Base-by-base conservation (phyloP, 2,797 vertebrate species). In the Paratrypauchen microcephalus region DNA sequence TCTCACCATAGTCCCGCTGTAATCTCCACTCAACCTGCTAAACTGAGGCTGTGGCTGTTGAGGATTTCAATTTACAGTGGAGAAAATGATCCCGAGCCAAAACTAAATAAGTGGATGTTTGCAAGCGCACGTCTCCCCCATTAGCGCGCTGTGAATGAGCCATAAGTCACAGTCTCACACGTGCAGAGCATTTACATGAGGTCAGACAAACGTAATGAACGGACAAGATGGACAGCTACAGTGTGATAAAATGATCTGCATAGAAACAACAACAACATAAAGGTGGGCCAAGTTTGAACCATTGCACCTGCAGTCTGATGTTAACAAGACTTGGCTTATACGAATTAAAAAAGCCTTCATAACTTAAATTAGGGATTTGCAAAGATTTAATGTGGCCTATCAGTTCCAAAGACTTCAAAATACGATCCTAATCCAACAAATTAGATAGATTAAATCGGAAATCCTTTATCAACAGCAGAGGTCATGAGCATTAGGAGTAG, bases 361-460 rank as follows among this genome's bases (percentile, higher is more conserved):
- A 59, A 67, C 60, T 67, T 66, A 73, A 57, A 52, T 8, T 41
- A 66, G 58, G 63, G 39, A 63, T 57, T 73, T 66, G 32, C 16
- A 41, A 30, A 75, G 75, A 84, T 86, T 80, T 82, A 67, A 82
- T 26, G 69, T 39, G 1, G 41, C 13, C 41, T 45, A 66, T 75
- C 60, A 69, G 82, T 81, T 79, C 70, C 75, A 69, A 66, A 81
- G 70, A 62, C 55, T 68, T 47, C 59, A 63, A 71, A 76, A 79
- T 71, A 73, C 74, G 56, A 36, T 63, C 41, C 71, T 63, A 45
- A 85, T 74, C 68, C 66, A 62, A 66, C 86, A 75, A 71, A 70
- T 79, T 64, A 67, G 77, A 75, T 73, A 75, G 74, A 84, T 83
- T 83, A 56, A 74, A 83, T 81, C 52, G 69, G 15, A 77, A 85